Percentiles rank a stretch among this genome's conserved stretches.
These are phyloP conservation scores for Luperina nickerlii DNA, from an alignment of 2,888 invertebrate genomes.

Conservation along the genomic window DNA sequence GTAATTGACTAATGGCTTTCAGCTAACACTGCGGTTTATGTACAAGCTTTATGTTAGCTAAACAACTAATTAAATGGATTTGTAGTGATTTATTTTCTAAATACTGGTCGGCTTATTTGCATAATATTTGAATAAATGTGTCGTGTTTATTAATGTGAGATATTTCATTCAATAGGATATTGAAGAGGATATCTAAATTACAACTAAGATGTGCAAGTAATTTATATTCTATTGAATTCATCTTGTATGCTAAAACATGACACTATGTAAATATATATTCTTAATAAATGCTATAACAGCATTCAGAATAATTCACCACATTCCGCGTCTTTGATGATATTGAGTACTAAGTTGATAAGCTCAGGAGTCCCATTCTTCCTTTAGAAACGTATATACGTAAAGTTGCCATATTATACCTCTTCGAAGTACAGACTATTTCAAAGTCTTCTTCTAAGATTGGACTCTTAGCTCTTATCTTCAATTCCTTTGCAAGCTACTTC, in stretches of 20 bases:
- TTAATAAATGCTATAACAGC: not conserved
- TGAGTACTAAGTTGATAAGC: not conserved
- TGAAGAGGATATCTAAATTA: not conserved
- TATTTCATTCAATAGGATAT: not conserved
- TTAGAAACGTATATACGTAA: not conserved
- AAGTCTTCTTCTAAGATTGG: conserved; percentile 25
- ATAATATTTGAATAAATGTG: not conserved
- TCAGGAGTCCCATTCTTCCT: not conserved
- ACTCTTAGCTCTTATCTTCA: conserved; percentile 26
- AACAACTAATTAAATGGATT: conserved; percentile 32
- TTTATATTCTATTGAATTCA: not conserved
- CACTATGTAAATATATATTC: not conserved
- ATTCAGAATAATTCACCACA: not conserved
- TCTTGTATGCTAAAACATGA: not conserved
- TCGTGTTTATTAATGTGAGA: not conserved
- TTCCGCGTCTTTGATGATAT: not conserved
- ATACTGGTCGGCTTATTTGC: not conserved
- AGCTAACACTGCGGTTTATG: conserved; percentile 61
- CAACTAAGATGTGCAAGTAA: not conserved
- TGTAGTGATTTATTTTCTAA: conserved; percentile 13
- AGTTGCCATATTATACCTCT: not conserved
- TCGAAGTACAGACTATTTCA: conserved; percentile 10
- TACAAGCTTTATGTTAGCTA: conserved; percentile 29
- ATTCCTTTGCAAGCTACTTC: conserved; percentile 48
- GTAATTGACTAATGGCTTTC: conserved; percentile 80